These are phyloP conservation scores for Penaeus japonicus DNA, from an alignment of 1,140 invertebrate species.

Conservation along the genomic window DNA sequence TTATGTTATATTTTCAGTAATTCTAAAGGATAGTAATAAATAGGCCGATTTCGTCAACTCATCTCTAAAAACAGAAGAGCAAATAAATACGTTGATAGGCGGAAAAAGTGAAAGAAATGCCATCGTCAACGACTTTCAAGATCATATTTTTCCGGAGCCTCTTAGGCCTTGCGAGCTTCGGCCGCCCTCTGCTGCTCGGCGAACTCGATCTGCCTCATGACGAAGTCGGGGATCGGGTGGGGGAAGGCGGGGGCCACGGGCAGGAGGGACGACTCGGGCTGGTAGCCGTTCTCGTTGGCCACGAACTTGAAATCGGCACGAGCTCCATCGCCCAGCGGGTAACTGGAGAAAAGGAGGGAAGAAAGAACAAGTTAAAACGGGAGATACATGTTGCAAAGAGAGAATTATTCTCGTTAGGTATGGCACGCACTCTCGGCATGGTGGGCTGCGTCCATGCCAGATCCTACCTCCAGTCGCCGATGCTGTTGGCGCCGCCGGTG, in stretches of 20 bases:
- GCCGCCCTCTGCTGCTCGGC: slow-evolving; percentile 18
- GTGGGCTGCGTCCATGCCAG: no score
- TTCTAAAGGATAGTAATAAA: no score
- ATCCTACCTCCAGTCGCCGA: not conserved
- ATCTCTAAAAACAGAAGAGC: no score
- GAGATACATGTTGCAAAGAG: not conserved
- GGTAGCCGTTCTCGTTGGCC: slow-evolving; percentile 32
- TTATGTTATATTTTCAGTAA: no score
- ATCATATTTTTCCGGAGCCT: no score
- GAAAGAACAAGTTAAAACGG: not conserved
- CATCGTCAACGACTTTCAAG: no score
- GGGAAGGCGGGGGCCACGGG: slow-evolving; percentile 36
- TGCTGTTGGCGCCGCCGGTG: not conserved
- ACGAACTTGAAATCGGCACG: not conserved
- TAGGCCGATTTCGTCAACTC: no score
- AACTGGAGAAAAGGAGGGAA: not conserved
- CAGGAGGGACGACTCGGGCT: slow-evolving; percentile 14
- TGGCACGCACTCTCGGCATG: no score
- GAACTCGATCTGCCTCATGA: slow-evolving; percentile 36
- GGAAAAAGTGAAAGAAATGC: no score
- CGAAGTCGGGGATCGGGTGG: slow-evolving; percentile 27
- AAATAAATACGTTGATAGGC: no score
- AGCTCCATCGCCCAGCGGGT: not conserved
- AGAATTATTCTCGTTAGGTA: no score
- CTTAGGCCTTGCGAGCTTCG: not conserved